phyloP scores from a whole-genome alignment of 2,113 vertebrate species.

The Dipodomys stephensi region DNA sequence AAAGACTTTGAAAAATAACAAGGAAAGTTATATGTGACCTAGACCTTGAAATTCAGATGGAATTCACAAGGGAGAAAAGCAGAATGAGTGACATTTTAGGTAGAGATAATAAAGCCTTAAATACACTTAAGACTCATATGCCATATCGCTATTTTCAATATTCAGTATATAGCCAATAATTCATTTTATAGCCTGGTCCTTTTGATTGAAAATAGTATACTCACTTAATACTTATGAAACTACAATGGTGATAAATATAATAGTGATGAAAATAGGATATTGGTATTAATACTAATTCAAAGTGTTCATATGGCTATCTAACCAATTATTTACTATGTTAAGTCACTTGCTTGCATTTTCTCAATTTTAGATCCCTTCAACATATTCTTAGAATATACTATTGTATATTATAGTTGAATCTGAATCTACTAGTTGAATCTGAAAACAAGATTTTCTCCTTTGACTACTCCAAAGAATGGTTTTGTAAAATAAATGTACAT shows the following conservation, averaged over 20 bases:
- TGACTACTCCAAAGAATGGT: background rate
- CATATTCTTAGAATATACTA: background rate
- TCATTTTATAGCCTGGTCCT: background rate
- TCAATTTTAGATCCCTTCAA: background rate
- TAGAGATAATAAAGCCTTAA: background rate
- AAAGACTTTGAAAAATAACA: background rate
- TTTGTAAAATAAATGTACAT: conserved; percentile 44
- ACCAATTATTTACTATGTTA: background rate
- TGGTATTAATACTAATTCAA: background rate
- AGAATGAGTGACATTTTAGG: background rate
- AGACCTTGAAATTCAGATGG: background rate
- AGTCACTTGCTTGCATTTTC: background rate
- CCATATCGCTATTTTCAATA: too few relatives aligned
- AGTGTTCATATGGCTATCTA: background rate
- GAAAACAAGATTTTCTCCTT: conserved; percentile 3
- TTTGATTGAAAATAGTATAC: background rate
- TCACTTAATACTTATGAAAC: conserved; percentile 28
- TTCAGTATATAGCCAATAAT: background rate
- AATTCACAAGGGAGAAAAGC: background rate
- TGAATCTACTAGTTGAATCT: background rate
- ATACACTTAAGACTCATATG: background rate
- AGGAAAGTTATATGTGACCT: background rate
- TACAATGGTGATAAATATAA: background rate
- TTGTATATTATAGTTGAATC: background rate
- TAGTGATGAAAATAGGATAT: background rate